Conservation (phyloP, 1,140 invertebrate genomes). For the Drosophila lini region DNA sequence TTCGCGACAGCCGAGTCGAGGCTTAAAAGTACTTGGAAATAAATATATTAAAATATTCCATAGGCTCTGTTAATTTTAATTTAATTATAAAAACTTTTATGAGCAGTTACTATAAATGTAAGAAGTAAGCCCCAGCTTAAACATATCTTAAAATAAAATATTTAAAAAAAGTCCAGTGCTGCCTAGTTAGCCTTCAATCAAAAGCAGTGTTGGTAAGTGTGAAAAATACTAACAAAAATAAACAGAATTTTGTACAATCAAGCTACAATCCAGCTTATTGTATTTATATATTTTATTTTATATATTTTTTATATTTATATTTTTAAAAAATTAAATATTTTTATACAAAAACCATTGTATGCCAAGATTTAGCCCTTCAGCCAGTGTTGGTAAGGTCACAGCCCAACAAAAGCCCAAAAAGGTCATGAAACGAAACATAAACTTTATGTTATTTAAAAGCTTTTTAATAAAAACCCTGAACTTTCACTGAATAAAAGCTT, state of each 20-base stretch:
- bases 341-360: neutral
- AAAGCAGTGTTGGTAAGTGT: no score
- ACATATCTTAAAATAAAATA: neutral
- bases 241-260: neutral
- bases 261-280: neutral
- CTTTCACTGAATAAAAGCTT: slow-evolving; percentile 13
- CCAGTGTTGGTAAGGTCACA: neutral
- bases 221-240: no score
- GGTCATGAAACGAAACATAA: neutral
- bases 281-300: no score
- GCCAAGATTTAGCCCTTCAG: neutral
- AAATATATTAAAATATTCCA: neutral
- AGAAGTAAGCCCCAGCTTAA: neutral
- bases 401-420: neutral
- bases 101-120: neutral
- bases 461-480: neutral
- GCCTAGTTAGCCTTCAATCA: no score
- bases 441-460: slow-evolving; percentile 4
- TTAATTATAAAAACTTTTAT: neutral
- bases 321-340: neutral
- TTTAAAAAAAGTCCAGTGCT: neutral
- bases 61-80: neutral
- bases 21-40: neutral
- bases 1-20: neutral
- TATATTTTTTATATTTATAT: no score